These are phyloP conservation scores for Periparus ater DNA, from an alignment of 2,797 vertebrate genomes.

Conservation along the genomic window DNA sequence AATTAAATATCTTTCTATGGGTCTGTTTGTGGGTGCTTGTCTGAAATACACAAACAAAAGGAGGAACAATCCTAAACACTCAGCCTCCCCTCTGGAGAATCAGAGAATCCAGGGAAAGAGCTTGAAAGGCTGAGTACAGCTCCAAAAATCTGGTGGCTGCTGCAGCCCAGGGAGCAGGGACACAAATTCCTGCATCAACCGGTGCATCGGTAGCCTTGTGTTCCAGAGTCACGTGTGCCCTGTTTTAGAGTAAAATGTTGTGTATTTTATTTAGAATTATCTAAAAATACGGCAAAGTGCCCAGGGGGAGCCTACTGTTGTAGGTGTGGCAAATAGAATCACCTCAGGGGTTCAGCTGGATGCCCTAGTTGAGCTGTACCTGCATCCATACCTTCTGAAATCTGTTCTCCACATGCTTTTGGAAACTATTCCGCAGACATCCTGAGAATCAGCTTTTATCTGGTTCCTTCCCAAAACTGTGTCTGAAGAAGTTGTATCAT, in stretches of 20 bases:
- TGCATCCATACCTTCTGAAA: background rate
- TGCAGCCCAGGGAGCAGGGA: background rate
- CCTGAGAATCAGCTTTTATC: background rate
- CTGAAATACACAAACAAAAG: background rate
- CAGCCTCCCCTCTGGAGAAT: background rate
- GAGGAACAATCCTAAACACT: background rate
- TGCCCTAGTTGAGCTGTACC: background rate
- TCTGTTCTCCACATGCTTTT: background rate
- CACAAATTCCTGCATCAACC: background rate
- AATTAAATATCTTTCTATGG: background rate
- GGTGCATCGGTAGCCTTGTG: fast-evolving
- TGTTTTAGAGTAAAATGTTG: background rate
- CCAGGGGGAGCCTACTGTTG: background rate
- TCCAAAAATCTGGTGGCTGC: background rate
- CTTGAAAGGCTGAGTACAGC: background rate
- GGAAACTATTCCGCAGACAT: background rate
- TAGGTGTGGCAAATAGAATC: background rate
- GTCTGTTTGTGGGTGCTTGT: background rate
- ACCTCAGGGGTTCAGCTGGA: background rate
- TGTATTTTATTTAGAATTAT: background rate
- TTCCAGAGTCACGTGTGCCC: background rate
- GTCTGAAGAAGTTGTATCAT: background rate
- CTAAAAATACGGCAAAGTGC: background rate
- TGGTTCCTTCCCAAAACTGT: background rate
- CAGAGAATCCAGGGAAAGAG: background rate